phyloP scores from a whole-genome alignment of 2,113 vertebrate genomes.

The Platysteira castanea region DNA sequence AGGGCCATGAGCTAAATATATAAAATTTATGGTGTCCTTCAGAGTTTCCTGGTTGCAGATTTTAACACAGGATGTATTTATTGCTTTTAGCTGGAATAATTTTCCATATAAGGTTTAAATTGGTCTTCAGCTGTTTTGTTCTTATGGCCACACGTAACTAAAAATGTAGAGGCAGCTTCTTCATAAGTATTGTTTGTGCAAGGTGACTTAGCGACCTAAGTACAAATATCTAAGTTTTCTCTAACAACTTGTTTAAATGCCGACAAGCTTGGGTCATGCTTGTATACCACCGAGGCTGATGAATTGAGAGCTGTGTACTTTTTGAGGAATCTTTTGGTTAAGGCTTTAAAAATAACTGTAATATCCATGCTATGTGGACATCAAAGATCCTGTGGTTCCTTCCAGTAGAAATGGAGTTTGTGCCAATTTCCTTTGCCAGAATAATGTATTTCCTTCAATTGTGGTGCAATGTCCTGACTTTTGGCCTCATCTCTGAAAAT shows the following conservation, averaged over 20 bases:
- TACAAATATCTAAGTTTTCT: neutral
- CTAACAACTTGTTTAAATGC: slow-evolving; percentile 10
- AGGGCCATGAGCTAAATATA: neutral
- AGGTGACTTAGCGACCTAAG: neutral
- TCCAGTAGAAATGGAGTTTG: slow-evolving; percentile 7
- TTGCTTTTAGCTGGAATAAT: slow-evolving; percentile 5
- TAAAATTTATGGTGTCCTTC: neutral
- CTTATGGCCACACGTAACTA: neutral
- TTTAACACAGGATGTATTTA: slow-evolving; percentile 46
- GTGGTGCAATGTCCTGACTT: slow-evolving; percentile 44
- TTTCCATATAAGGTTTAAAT: slow-evolving; percentile 23
- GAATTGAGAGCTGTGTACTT: neutral
- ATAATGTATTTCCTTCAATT: slow-evolving; percentile 58
- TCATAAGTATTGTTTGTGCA: neutral
- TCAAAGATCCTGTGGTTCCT: slow-evolving; percentile 38
- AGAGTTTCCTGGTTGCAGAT: slow-evolving; percentile 19
- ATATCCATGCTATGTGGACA: neutral
- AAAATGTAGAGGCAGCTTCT: neutral
- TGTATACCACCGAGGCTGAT: neutral
- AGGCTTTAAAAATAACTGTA: slow-evolving; percentile 34
- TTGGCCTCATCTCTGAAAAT: slow-evolving; percentile 22
- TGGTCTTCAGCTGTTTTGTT: neutral
- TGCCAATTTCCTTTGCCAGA: slow-evolving; percentile 53
- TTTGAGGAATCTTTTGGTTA: neutral
- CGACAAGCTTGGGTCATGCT: neutral